Percentiles rank a stretch among this genome's conserved stretches.
Conservation (phyloP, 2,797 vertebrate genomes). For the Peromyscus melanophrys region DNA sequence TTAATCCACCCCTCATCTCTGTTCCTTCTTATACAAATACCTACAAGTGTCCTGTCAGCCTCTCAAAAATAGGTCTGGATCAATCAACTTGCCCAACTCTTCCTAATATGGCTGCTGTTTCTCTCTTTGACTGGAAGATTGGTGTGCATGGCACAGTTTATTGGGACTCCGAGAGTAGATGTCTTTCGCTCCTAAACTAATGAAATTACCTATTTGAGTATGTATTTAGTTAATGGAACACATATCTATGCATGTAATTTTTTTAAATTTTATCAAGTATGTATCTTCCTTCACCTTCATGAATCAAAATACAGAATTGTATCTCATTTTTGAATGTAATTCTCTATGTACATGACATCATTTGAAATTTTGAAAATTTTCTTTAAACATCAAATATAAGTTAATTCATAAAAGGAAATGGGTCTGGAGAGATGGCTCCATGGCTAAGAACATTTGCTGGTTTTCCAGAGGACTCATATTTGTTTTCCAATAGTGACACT, state of each 20-base stretch:
- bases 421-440: too few relatives aligned
- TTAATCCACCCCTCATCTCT: too few relatives aligned
- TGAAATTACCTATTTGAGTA: neutral
- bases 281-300: neutral
- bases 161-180: neutral
- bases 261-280: neutral
- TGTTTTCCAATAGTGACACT: neutral
- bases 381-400: neutral
- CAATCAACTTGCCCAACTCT: neutral
- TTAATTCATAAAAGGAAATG: neutral
- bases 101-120: neutral
- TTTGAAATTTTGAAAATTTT: neutral
- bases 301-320: neutral
- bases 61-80: neutral
- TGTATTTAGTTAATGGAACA: neutral
- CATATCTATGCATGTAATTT: neutral
- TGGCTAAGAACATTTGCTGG: neutral
- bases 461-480: too few relatives aligned
- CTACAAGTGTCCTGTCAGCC: neutral
- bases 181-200: neutral
- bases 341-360: neutral
- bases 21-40: too few relatives aligned
- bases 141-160: too few relatives aligned
- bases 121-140: neutral
- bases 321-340: neutral